Base-by-base conservation (phyloP, 2,113 vertebrate genomes). In the Zosterops hypoxanthus region DNA sequence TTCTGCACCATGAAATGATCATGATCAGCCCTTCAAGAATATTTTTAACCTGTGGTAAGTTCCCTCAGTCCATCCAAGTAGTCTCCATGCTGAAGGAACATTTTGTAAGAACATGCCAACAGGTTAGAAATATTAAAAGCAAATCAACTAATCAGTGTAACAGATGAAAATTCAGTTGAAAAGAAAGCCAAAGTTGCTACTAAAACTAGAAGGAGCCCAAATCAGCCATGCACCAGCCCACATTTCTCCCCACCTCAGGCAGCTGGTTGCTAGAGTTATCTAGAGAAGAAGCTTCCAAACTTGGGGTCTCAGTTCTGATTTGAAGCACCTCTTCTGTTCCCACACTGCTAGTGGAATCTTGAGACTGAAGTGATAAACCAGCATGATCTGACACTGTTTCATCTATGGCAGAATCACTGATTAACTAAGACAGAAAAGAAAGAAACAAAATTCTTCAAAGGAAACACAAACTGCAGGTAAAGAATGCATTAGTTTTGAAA, bases 211-310 rank as follows among this genome's bases (percentile, higher is more conserved):
- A 98, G 96, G 98, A 98, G 93, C 98, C 98, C 94, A 97, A 94
- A 98, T 98, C 97, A 98, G 98, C 97, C 98, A 98, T 98, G 98
- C 98, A 98, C 98, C 98, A 99, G 97, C 98, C 98, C 97, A 97
- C 97, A 97, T 98, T 97, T 95, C 97, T 98, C 98, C 99, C 99
- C 99, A 99, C 99, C 99, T 99, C 99, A 99, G 99, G 99, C 99
- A 99, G 99, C 99, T 99, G 99, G 98, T 98, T 98, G 98, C 98
- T 99, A 99, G 98, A 97, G 98, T 98, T 99, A 98, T 99, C 99
- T 98, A 99, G 98, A 98, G 98, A 97, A 97, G 98, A 97, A 97
- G 98, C 98, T 98, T 99, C 99, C 98, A 98, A 97, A 97, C 97
- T 97, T 92, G 99, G 98, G 96, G 98, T 99, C 97, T 99, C 99